phyloP scores from a whole-genome alignment of 2,113 vertebrate genomes.

The Ia io region DNA sequence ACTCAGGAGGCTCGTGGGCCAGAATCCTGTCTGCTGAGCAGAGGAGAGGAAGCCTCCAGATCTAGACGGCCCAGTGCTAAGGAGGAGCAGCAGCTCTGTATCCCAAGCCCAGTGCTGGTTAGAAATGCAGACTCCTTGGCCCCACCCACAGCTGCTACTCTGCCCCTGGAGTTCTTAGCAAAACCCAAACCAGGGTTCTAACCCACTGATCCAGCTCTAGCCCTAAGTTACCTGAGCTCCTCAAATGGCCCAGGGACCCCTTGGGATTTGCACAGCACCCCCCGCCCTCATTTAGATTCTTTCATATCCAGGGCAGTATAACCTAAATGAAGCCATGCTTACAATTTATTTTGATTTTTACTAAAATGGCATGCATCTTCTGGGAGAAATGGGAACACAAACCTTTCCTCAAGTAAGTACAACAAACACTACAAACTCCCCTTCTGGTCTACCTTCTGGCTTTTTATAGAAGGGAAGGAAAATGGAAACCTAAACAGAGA shows the following conservation, averaged over 20 bases:
- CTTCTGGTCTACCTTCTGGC: constrained; percentile 67
- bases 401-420: constrained; percentile 52
- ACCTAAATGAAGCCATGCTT: not conserved
- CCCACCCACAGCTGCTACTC: not conserved
- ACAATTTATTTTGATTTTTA: constrained; percentile 46
- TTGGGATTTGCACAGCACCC: not conserved
- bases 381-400: constrained; percentile 48
- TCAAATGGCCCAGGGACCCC: not conserved
- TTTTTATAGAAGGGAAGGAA: constrained; percentile 66
- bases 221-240: not conserved
- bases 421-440: constrained; percentile 63
- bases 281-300: not conserved
- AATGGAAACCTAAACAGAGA: constrained; percentile 60
- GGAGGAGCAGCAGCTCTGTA: not conserved
- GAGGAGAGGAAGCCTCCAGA: not conserved
- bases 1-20: not conserved
- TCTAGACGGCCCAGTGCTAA: not conserved
- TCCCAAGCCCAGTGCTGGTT: not conserved
- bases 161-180: not conserved
- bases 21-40: not conserved
- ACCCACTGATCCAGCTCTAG: not conserved
- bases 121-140: not conserved
- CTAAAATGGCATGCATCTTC: not conserved
- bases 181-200: not conserved
- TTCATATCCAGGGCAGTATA: not conserved